Base-by-base conservation (phyloP, 2,797 vertebrate species). In the Sebastes kiyomatsui region DNA sequence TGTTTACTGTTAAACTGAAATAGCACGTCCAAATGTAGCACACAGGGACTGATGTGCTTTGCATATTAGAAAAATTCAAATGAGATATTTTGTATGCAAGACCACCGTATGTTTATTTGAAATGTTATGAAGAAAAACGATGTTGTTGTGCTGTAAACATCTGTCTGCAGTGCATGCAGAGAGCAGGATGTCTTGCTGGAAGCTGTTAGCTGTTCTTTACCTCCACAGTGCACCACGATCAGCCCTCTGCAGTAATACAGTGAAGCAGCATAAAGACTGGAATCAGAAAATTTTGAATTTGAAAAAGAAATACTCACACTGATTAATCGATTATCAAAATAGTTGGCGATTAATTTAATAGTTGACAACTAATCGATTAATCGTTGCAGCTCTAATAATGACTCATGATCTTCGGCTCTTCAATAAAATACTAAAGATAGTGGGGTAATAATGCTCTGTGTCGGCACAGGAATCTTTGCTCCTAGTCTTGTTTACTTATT, bases 1-100 rank as follows among this genome's bases (percentile, higher is more conserved):
- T 67, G 49, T 73, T 86, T 72, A 38, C 67, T 23, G 65, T 76
- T 25, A 27, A 54, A 67, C 67, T 75, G 33, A 59, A 79, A 62
- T 60, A 20, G 46, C 16, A 49, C 10, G 33, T 33, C 18, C 7
- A 46, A 35, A 86, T 62, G 23, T 6, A 23, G 35, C 74, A 64
- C 52, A 25, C 2, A 25, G 32, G 32, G 18, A 20, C 38, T 23
- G 38, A 52, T 25, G 56, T 46, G 42, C 25, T 67, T 22, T 55
- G 58, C 12, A 14, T 58, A 56, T 33, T 6, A 20, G 42, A 79
- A 49, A 18, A 20, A 22, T 28, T 65, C 4, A 13, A n/a, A 64
- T 46, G 14, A 32, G 14, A 68, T 23, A 23, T 67, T 75, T 23
- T 23, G 14, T 61, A 60, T 59, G 12, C 9, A n/a, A 18, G 11